Base-by-base conservation (phyloP, 2,888 invertebrate genomes). In the Rotaria macrura region DNA sequence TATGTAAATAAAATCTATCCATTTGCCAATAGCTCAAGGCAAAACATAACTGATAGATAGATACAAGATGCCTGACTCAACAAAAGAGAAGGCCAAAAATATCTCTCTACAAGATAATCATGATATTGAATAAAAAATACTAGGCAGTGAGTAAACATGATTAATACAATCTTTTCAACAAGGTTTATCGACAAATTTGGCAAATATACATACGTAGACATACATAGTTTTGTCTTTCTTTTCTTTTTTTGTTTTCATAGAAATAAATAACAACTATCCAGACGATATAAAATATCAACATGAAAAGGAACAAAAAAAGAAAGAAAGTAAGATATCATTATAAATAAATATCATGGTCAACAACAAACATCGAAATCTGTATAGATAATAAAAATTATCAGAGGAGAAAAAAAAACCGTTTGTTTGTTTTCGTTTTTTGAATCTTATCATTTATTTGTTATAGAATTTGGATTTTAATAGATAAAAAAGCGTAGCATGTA, bases 151-250 rank as follows among this genome's bases (percentile, higher is more conserved):
- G 34, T 65, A 65, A 65, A 65, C 65, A 65, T 65, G 29, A 65
- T 65, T 65, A 65, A 65, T 65, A 65, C 29, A 65, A 65, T 65
- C 65, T 34, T 65, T 65, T 65, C 34, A 65, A 65, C 65, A 65
- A 65, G 65, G 65, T 34, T 65, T 14, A 29, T 34, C 65, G 34
- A 65, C 17, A 34, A 14, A 65, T 65, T 65, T 29, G 65, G 34
- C 17, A 65, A 65, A 65, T 34, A 65, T 65, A 17, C 34, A 29
- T 57, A 49, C 17, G 17, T 49, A 49, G 3, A 49, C 17, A 49
- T 49, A 49, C 17, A 49, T 49, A 47, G 9, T 3, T 47, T 9
- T 9, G 12, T 47, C 6, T 47, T 9, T 9, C 14, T 47, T 47
- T 47, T 47, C 29, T 29, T 10, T 12, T 65, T 34, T 65, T 65